phyloP scores from a whole-genome alignment of 2,797 vertebrate species.

The Florisuga fusca region DNA sequence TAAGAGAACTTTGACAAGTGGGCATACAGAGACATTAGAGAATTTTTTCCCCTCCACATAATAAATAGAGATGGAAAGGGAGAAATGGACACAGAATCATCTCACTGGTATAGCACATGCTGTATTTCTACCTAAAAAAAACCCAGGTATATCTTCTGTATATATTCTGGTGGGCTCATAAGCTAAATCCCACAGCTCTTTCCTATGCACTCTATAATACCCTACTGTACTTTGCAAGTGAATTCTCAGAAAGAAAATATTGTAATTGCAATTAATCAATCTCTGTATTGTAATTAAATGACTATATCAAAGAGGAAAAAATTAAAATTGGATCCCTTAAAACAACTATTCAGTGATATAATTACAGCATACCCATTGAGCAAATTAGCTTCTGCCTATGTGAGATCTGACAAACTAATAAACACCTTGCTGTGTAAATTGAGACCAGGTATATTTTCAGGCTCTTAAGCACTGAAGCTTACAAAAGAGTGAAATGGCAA shows the following conservation, averaged over 20 bases:
- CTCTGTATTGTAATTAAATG: slow-evolving; percentile 53
- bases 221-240: background rate
- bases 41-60: rapidly evolving
- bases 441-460: slow-evolving; percentile 57
- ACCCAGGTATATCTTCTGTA: background rate
- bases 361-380: slow-evolving; percentile 55
- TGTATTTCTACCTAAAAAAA: background rate
- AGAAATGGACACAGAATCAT: background rate
- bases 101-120: background rate
- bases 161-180: background rate
- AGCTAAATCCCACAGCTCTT: background rate
- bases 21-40: background rate
- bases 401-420: slow-evolving; percentile 69
- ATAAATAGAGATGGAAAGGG: background rate
- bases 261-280: slow-evolving; percentile 60
- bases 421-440: slow-evolving; percentile 69
- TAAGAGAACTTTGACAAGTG: background rate
- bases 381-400: slow-evolving; percentile 58
- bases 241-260: slow-evolving; percentile 19
- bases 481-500: slow-evolving; percentile 30
- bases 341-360: slow-evolving; percentile 52
- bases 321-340: slow-evolving; percentile 50
- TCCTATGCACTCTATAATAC: background rate
- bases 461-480: slow-evolving; percentile 56
- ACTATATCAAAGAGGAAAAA: slow-evolving; percentile 57